Evolutionary conservation across 1,140 invertebrate genomes (phyloP).

Genomic region (Heliconius eleuchia): DNA sequence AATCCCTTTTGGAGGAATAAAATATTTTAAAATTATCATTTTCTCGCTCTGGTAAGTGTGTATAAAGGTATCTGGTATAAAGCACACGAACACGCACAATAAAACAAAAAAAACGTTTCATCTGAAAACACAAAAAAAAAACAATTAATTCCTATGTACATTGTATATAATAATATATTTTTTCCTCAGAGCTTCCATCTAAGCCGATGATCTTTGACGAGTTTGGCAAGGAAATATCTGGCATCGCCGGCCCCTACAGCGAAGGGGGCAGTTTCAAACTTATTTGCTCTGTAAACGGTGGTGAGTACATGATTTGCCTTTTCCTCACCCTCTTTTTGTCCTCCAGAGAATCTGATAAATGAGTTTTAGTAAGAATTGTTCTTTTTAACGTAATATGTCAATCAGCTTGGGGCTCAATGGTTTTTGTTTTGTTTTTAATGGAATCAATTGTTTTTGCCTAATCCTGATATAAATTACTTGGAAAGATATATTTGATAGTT

Average conservation of each 20-base stretch:
- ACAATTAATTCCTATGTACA: neutral
- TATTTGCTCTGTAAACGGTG: constrained; percentile 91
- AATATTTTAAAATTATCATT: no score
- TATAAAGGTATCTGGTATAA: no score
- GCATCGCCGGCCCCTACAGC: constrained; percentile 90
- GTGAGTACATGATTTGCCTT: constrained; percentile 82
- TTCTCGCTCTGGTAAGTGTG: no score
- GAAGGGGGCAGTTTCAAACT: constrained; percentile 91
- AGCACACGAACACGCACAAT: no score
- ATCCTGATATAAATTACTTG: neutral
- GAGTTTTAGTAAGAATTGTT: constrained; percentile 28
- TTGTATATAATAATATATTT: constrained; percentile 8
- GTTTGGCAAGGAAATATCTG: constrained; percentile 85
- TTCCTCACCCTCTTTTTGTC: constrained; percentile 15
- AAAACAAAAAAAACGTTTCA: no score
- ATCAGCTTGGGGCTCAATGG: constrained; percentile 22
- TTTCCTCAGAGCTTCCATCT: constrained; percentile 88
- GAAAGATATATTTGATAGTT: neutral
- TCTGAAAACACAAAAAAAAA: no score
- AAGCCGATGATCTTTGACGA: constrained; percentile 91
- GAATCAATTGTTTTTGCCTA: neutral
- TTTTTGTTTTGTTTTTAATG: constrained; percentile 12
- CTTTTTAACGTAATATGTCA: constrained; percentile 30
- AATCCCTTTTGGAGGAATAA: no score
- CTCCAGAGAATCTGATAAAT: constrained; percentile 24